Conservation (phyloP, 1,140 invertebrate genomes). For the Olivierus martensii region DNA sequence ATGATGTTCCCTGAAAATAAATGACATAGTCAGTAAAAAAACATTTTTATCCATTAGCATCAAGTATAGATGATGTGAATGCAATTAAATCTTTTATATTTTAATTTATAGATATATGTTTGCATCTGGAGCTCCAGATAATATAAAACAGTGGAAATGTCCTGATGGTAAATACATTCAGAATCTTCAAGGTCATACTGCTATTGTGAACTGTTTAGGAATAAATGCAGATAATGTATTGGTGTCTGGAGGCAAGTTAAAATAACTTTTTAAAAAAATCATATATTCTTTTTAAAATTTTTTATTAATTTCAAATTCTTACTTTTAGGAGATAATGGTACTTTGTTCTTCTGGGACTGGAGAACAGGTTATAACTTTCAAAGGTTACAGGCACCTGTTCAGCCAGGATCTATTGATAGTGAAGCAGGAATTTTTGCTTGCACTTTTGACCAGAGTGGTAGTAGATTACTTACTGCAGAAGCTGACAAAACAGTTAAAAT, state of each 20-base stretch:
- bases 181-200: conserved; percentile 93
- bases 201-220: conserved; percentile 92
- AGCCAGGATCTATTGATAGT: conserved; percentile 98
- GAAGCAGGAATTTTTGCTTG: conserved; percentile 95
- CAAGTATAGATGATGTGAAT: no score
- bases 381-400: conserved; percentile 74
- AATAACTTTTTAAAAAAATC: neutral
- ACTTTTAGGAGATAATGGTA: conserved; percentile 83
- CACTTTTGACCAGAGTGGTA: conserved; percentile 86
- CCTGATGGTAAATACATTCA: conserved; percentile 97
- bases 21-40: no score
- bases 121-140: conserved; percentile 93
- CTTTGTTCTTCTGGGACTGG: conserved; percentile 98
- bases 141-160: conserved; percentile 99
- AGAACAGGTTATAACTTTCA: conserved; percentile 97
- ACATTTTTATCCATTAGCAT: no score
- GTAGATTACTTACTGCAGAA: conserved; percentile 87
- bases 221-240: conserved; percentile 87
- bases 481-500: conserved; percentile 99
- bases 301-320: no score
- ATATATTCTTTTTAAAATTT: neutral
- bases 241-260: conserved; percentile 72
- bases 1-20: no score
- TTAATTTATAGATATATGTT: conserved; percentile 79
- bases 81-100: conserved; percentile 15